Evolutionary conservation across 2,797 vertebrate species (phyloP), one percentile per base, ranked within the genome.

Genomic region (Eospalax fontanierii): DNA sequence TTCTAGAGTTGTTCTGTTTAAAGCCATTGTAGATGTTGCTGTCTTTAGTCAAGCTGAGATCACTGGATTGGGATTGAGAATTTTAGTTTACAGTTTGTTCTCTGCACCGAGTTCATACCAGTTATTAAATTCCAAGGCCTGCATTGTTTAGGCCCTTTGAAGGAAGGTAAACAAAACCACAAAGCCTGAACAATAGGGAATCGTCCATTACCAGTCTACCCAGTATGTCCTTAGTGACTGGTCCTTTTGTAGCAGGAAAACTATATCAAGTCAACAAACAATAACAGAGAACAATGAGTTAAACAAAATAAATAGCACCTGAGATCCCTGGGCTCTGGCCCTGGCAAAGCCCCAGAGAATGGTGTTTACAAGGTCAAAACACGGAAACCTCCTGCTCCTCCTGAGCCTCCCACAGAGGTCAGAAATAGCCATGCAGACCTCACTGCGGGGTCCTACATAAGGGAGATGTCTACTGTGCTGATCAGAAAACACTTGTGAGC

Each of bases 231-330:
- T 94, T 90, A 81, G 61, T 1, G 0, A 80, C 87, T 7, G 73
- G 96, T 19, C 87, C 80, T 90, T 97, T 97, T 93, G 95, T 94
- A 57, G 73, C 68, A 78, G 65, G 65, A n/a, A 82, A 86, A 87
- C 93, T 96, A 89, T 10, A 85, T 85, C 95, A 86, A 96, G 93
- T 92, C 97, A 92, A 95, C 93, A 97, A 97, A 96, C 91, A 95
- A 82, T 87, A 82, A 88, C 68, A 68, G 50, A 18, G 94, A 89
- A 97, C 96, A 96, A 94, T 89, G 92, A 94, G 93, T 78, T 16
- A 89, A 94, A 73, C 87, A 82, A 95, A 97, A 96, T 90, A 96
- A 97, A 96, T 81, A 94, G 79, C 93, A 76, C 95, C 97, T 43
- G 68, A 95, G 85, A 93, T 71, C 71, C 10, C 65, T 78, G 1